Base-by-base conservation (phyloP, 2,888 invertebrate species). In the Argyresthia albistria region DNA sequence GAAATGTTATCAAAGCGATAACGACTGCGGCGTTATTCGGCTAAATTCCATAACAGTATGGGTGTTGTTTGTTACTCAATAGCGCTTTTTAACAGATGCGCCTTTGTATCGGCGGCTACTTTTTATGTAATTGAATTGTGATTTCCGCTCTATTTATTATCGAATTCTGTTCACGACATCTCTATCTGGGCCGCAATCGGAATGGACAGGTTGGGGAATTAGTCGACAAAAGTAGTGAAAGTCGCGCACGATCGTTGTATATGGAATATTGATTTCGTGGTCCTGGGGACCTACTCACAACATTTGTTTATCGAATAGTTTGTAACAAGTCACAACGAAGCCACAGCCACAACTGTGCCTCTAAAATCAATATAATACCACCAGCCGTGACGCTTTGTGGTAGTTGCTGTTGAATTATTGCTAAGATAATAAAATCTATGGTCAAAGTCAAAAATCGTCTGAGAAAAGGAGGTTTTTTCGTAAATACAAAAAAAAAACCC, bases 191-290 rank as follows among this genome's bases (percentile, higher is more conserved):
- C 56, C 57, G 25, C 25, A 6, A 61, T 64, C 60, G 57, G 16
- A 56, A 55, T 54, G 55, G 67, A 25, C 25, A 25, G 69, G 14
- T 58, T 56, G 54, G 55, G 67, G 69, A 71, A 71, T 71, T 69
- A 69, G 69, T 65, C 59, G 62, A 59, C 59, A 57, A 56, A 57
- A 54, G 78, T 74, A 54, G 79, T 75, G 80, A 80, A 80, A 80
- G 80, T 78, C 43, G 45, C 36, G 36, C 55, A 35, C 51, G 46
- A 46, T 39, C 50, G 39, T 43, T 43, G 16, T 35, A 35, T 10
- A 50, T 15, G 25, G 50, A 42, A 50, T 50, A 42, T 50, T 43
- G 43, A 50, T 50, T 50, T 42, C n/a, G 43, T 43, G 9, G 25
- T 42, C 25, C 25, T 42, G 35, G 12, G 25, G 25, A 2, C 25